These are phyloP conservation scores for Engraulis encrasicolus DNA, from an alignment of 2,113 vertebrate genomes.

Conservation along the genomic window DNA sequence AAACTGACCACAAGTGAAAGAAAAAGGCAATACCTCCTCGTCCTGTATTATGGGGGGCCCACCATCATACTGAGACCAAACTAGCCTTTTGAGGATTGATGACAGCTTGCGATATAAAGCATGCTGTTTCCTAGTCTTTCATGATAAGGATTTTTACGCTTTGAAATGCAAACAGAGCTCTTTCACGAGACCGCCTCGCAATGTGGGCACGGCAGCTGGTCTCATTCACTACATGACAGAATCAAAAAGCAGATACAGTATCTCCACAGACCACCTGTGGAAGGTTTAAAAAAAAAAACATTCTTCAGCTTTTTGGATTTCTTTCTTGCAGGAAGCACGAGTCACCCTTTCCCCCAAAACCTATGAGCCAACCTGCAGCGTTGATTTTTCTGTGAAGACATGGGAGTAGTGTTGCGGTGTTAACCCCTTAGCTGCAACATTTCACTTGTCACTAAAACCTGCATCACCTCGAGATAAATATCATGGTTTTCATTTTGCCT, in stretches of 20 bases:
- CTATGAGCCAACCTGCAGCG: conserved; percentile 2
- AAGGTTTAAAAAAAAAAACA: too few relatives aligned
- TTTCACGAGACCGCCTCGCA: conserved; percentile 41
- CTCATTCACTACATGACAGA: conserved; percentile 30
- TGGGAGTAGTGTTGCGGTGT: conserved; percentile 34
- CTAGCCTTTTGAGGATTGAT: neutral
- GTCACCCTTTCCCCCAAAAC: conserved; percentile 61
- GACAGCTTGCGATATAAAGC: conserved; percentile 20
- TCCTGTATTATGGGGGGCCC: neutral
- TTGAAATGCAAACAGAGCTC: conserved; percentile 32
- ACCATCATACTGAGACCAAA: neutral
- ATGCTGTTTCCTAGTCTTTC: conserved; percentile 32
- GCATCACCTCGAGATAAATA: conserved; percentile 7
- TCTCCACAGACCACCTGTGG: conserved; percentile 74
- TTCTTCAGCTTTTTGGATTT: conserved; percentile 42
- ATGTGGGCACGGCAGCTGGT: conserved; percentile 60
- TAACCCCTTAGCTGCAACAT: conserved; percentile 34
- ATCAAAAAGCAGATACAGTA: conserved; percentile 61
- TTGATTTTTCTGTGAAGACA: conserved; percentile 31
- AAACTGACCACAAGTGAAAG: neutral
- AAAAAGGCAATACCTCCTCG: neutral
- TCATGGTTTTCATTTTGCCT: neutral
- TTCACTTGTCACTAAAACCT: conserved; percentile 45
- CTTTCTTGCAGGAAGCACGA: conserved; percentile 64
- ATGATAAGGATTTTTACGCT: conserved; percentile 26